These are phyloP conservation scores for Ophthalmolycus amberensis DNA, from an alignment of 2,113 vertebrate species.

Conservation along the genomic window DNA sequence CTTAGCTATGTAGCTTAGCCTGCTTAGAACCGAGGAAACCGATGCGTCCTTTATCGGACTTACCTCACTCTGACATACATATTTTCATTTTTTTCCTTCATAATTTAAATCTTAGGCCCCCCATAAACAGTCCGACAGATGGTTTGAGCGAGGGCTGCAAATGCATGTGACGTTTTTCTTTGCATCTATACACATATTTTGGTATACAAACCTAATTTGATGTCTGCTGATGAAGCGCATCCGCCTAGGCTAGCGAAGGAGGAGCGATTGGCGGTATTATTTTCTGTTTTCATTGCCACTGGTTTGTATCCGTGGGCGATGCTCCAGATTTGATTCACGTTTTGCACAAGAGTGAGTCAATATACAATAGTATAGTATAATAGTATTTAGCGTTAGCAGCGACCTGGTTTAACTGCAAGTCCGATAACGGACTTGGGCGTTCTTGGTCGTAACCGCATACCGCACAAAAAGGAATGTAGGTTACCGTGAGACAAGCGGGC, in stretches of 20 bases:
- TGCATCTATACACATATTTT: not conserved
- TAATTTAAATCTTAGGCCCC: fast-evolving
- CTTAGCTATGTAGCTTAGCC: conserved; percentile 63
- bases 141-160: not conserved
- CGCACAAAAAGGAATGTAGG: conserved; percentile 21
- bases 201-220: conserved; percentile 3
- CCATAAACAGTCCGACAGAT: fast-evolving
- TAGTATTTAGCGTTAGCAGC: not conserved
- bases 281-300: conserved; percentile 46
- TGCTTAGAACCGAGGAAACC: conserved; percentile 32
- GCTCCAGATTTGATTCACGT: too few relatives aligned
- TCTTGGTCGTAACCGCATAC: conserved; percentile 25
- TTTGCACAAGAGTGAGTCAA: not conserved
- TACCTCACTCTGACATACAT: not conserved
- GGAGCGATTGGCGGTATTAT: conserved; percentile 44
- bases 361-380: not conserved
- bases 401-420: conserved; percentile 34
- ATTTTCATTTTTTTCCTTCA: not conserved
- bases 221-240: conserved; percentile 43
- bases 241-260: conserved; percentile 33
- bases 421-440: conserved; percentile 61
- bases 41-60: conserved; percentile 68
- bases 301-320: not conserved
- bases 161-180: not conserved
- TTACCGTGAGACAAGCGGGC: conserved; percentile 3